These are phyloP conservation scores for Eudasyphora cyanicolor DNA, from an alignment of 2,888 invertebrate genomes.

Conservation along the genomic window DNA sequence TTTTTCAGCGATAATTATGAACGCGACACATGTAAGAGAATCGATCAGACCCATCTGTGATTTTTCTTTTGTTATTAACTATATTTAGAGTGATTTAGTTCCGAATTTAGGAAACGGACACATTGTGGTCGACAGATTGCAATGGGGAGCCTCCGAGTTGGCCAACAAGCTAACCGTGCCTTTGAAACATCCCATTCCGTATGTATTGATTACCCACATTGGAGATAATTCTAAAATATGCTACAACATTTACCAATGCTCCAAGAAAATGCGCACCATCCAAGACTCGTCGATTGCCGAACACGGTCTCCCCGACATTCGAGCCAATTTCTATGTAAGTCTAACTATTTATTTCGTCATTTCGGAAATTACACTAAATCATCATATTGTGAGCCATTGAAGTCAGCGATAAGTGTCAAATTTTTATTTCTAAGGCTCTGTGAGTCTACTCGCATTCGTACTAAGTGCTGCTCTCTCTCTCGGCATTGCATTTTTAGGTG, in stretches of 20 bases:
- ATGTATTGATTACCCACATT: conserved; percentile 81
- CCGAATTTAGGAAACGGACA: conserved; percentile 80
- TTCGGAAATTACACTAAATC: not conserved
- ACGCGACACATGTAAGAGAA: conserved; percentile 77
- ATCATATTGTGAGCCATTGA: not conserved
- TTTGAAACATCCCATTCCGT: conserved; percentile 79
- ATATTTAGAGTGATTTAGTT: conserved; percentile 75
- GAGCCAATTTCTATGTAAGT: conserved; percentile 79
- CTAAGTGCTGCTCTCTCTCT: not conserved
- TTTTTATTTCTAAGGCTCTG: no score
- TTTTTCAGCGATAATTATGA: conserved; percentile 78
- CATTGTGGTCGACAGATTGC: conserved; percentile 77
- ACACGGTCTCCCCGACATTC: conserved; percentile 80
- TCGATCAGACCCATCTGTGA: conserved; percentile 52
- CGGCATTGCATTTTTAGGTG: conserved; percentile 74
- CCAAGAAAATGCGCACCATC: conserved; percentile 79
- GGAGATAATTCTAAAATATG: conserved; percentile 80
- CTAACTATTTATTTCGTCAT: not conserved
- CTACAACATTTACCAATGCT: conserved; percentile 78
- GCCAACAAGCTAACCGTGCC: conserved; percentile 69
- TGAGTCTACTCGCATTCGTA: not conserved
- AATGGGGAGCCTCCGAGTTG: conserved; percentile 78
- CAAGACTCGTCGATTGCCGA: conserved; percentile 80
- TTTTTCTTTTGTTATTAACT: conserved; percentile 25
- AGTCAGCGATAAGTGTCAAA: not conserved